Conservation (phyloP, 64 coral and sea anemone genomes). For the Montipora cactus region DNA sequence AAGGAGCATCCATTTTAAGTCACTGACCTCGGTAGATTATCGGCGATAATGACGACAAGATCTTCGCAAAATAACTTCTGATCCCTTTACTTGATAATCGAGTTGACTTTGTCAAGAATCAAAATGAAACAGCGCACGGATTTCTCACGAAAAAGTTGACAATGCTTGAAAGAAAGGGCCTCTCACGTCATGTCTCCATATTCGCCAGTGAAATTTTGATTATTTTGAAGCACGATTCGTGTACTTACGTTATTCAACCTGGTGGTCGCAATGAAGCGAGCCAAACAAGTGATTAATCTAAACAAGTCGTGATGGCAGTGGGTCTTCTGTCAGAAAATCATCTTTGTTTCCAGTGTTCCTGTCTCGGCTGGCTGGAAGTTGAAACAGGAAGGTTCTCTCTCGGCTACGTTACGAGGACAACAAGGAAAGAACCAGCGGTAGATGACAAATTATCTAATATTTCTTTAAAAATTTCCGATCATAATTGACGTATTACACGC, state of each 20-base stretch:
- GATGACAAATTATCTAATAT: not conserved
- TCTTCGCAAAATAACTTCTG: not conserved
- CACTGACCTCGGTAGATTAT: not conserved
- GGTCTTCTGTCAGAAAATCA: not conserved
- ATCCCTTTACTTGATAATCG: not conserved
- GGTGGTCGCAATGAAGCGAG: slow-evolving; percentile 34
- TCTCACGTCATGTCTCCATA: slow-evolving; percentile 6
- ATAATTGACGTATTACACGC: not conserved
- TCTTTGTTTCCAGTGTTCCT: not conserved
- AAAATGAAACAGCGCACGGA: not conserved
- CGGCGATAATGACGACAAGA: not conserved
- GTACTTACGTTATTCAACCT: slow-evolving; percentile 55
- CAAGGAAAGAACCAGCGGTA: not conserved
- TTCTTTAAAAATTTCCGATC: not conserved
- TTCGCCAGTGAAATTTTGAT: slow-evolving; percentile 38
- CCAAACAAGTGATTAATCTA: not conserved
- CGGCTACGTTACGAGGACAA: not conserved
- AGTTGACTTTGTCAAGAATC: not conserved
- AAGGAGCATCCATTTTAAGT: slow-evolving; percentile 1
- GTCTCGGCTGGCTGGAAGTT: not conserved
- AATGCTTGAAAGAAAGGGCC: not conserved
- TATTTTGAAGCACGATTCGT: slow-evolving; percentile 24
- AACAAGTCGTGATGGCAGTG: not conserved
- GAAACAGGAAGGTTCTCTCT: not conserved
- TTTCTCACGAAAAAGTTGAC: not conserved